A percentile compares a stretch with the other conserved stretches of the same genome.
These are phyloP conservation scores for Myotis vivesi DNA, from an alignment of 2,797 vertebrate genomes.

Conservation along the genomic window DNA sequence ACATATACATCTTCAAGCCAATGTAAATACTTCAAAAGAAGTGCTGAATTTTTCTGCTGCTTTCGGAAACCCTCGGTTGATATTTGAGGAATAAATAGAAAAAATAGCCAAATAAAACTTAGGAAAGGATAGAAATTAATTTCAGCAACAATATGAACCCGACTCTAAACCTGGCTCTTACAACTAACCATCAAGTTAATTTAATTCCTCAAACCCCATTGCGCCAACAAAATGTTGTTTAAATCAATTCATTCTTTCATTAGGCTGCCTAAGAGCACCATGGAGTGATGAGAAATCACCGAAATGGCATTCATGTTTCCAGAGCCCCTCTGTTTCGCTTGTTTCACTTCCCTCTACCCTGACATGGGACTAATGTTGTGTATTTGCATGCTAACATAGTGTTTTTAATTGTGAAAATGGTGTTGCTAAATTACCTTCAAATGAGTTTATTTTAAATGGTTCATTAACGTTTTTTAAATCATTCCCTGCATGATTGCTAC, in stretches of 20 bases:
- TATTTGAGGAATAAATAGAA: conserved; percentile 72
- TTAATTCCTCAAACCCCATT: conserved; percentile 85
- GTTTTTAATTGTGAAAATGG: conserved; percentile 86
- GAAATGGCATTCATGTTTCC: conserved; percentile 81
- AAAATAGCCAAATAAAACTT: conserved; percentile 73
- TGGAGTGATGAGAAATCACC: conserved; percentile 83
- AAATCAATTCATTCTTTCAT: conserved; percentile 87
- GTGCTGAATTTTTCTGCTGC: conserved; percentile 51
- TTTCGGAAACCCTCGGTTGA: conserved; percentile 59
- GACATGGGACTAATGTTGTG: conserved; percentile 83
- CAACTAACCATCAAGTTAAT: conserved; percentile 84
- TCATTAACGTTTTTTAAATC: conserved; percentile 85
- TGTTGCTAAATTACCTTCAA: conserved; percentile 85
- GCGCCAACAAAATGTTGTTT: conserved; percentile 83
- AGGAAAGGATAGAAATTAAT: conserved; percentile 82
- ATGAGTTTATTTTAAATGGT: conserved; percentile 86
- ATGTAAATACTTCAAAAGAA: conserved; percentile 7
- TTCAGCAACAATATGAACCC: conserved; percentile 81
- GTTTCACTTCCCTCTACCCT: conserved; percentile 82
- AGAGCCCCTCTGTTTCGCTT: conserved; percentile 82
- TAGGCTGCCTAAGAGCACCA: conserved; percentile 78
- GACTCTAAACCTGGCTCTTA: conserved; percentile 77
- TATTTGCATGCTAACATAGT: conserved; percentile 83
- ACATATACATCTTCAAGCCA: conserved; percentile 36
- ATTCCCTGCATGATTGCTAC: conserved; percentile 76